Evolutionary conservation across 2,888 invertebrate species (phyloP).

Genomic region (Diabrotica balteata): DNA sequence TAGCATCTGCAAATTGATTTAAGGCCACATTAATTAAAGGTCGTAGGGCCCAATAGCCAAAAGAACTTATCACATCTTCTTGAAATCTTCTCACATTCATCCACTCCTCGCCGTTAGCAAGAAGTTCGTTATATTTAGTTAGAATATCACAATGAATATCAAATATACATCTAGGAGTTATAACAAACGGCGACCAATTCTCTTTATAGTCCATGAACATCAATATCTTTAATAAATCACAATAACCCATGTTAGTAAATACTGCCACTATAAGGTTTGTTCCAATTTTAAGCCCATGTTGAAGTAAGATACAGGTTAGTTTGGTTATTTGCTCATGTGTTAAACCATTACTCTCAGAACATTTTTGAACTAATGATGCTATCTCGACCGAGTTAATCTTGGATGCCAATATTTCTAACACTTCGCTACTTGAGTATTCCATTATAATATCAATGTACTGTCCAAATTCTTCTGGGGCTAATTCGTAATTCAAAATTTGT

Average conservation of each 20-base stretch:
- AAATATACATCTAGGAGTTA: constrained; percentile 36
- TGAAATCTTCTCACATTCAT: constrained; percentile 12
- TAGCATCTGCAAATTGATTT: constrained; percentile 19
- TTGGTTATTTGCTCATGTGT: constrained; percentile 30
- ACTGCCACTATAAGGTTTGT: constrained; percentile 33
- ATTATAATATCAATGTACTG: constrained; percentile 39
- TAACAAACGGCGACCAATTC: constrained; percentile 19
- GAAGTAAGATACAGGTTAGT: constrained; percentile 36
- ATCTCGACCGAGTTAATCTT: constrained; percentile 26
- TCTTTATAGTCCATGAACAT: constrained; percentile 39
- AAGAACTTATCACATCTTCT: constrained; percentile 18
- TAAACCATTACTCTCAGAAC: constrained; percentile 18
- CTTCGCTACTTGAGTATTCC: constrained; percentile 31
- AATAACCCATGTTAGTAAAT: constrained; percentile 37
- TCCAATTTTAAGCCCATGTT: constrained; percentile 31
- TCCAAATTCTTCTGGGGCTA: constrained; percentile 23
- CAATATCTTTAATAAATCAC: constrained; percentile 37
- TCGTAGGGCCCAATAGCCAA: constrained; percentile 25
- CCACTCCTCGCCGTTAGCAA: constrained; percentile 4
- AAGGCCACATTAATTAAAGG: constrained; percentile 10
- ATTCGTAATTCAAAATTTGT: constrained; percentile 18
- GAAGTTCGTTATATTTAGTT: constrained; percentile 16
- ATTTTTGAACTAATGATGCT: constrained; percentile 26
- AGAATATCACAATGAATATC: constrained; percentile 28
- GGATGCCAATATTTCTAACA: constrained; percentile 31